Evolutionary conservation across 92 coral and sea anemone genomes (phyloP).

Genomic region (Meandrina meandrites): DNA sequence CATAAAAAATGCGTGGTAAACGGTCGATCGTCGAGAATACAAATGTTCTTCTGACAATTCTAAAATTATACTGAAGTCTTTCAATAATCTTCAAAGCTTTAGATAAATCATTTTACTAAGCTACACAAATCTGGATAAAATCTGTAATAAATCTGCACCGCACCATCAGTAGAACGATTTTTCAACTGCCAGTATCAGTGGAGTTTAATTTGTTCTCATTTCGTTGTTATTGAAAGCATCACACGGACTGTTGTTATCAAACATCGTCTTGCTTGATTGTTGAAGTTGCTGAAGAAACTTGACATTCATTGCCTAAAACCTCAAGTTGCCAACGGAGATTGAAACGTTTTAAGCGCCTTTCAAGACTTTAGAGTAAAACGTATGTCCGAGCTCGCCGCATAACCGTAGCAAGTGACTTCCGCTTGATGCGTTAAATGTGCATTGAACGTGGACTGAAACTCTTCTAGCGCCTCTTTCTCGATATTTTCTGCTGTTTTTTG

Average conservation of each 20-base stretch:
- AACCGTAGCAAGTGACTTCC: constrained; percentile 60
- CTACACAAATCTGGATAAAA: not conserved
- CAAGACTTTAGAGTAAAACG: constrained; percentile 4
- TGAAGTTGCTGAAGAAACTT: not conserved
- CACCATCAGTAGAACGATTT: not conserved
- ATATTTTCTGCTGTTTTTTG: constrained; percentile 72
- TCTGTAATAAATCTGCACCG: not conserved
- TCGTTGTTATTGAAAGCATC: not conserved
- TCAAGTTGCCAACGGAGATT: constrained; percentile 4
- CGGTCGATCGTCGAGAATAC: not conserved
- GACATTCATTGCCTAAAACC: not conserved
- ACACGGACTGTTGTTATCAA: constrained; percentile 4
- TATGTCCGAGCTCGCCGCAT: constrained; percentile 37
- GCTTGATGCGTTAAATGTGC: constrained; percentile 61
- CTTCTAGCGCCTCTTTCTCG: constrained; percentile 73
- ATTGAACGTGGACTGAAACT: constrained; percentile 51
- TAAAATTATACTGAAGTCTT: not conserved
- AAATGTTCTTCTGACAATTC: not conserved
- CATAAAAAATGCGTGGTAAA: not conserved
- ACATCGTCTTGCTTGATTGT: not conserved
- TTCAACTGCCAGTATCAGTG: not conserved
- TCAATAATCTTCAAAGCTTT: not conserved
- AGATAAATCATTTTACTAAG: not conserved
- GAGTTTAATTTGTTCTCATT: not conserved
- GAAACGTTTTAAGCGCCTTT: not conserved